phyloP scores from a whole-genome alignment of 1,140 invertebrate genomes.

The Tetramorium simillimum region DNA sequence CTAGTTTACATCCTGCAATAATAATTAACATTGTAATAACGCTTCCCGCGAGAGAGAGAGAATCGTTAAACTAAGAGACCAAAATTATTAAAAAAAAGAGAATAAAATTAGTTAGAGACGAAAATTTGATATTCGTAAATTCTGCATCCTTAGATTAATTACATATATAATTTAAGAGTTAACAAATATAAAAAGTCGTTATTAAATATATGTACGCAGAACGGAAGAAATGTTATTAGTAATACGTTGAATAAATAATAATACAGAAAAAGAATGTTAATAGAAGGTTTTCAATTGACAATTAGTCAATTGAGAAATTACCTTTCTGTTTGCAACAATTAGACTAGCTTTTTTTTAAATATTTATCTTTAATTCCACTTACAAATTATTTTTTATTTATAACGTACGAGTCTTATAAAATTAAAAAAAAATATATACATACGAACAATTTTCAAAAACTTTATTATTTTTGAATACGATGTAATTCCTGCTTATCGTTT shows the following conservation, averaged over 20 bases:
- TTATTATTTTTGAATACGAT: not conserved
- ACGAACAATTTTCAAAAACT: not conserved
- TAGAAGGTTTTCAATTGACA: too few species aligned
- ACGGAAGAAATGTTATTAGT: not conserved
- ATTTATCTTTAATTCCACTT: not conserved
- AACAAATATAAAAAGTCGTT: not conserved
- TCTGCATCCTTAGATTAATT: not conserved
- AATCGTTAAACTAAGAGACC: not conserved
- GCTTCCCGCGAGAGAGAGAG: too few species aligned
- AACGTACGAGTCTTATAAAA: not conserved
- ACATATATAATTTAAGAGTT: not conserved
- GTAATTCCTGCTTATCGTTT: not conserved
- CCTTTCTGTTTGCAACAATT: not conserved
- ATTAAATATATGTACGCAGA: not conserved
- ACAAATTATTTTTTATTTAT: not conserved
- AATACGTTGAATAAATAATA: not conserved
- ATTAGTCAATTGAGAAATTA: too few species aligned
- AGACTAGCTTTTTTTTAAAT: not conserved
- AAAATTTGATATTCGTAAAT: not conserved
- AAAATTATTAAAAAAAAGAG: not conserved
- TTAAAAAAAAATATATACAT: not conserved
- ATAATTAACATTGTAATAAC: not conserved
- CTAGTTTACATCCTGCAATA: slow-evolving; percentile 1
- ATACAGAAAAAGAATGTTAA: too few species aligned
- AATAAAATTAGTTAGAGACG: not conserved